Percentiles rank a stretch among this genome's conserved stretches.
phyloP scores from a whole-genome alignment of 2,113 vertebrate species.

The Marmota monax region DNA sequence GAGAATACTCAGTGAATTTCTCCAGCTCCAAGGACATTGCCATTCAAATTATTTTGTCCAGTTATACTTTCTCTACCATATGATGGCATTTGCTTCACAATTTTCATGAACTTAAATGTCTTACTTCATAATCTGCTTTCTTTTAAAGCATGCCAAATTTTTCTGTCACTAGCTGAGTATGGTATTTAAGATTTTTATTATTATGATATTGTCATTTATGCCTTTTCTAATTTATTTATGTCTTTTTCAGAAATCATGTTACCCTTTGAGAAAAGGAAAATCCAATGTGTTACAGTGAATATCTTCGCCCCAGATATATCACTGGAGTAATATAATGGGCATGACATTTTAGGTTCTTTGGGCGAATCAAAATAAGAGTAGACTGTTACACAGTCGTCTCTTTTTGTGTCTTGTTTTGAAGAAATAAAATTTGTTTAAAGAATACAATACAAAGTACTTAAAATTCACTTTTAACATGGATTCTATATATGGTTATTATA shows the following conservation, averaged over 20 bases:
- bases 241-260: constrained; percentile 22
- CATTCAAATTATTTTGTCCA: constrained; percentile 35
- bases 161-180: background rate
- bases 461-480: background rate
- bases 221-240: background rate
- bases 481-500: constrained; percentile 38
- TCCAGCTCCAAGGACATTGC: background rate
- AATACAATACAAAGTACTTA: constrained; percentile 1
- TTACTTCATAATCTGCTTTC: background rate
- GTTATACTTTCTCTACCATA: constrained; percentile 1
- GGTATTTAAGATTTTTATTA: background rate
- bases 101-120: constrained; percentile 20
- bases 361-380: constrained; percentile 18
- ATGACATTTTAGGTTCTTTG: constrained; percentile 27
- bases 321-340: background rate
- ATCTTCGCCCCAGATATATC: background rate
- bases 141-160: constrained; percentile 41
- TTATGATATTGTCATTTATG: background rate
- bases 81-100: constrained; percentile 21
- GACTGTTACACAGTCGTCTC: background rate
- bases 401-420: background rate
- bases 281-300: background rate
- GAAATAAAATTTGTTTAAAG: constrained; percentile 29
- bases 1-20: background rate
- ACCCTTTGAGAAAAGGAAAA: constrained; percentile 31